phyloP scores from a whole-genome alignment of 2,888 invertebrate genomes.

The Lissocephala sabroskyi region DNA sequence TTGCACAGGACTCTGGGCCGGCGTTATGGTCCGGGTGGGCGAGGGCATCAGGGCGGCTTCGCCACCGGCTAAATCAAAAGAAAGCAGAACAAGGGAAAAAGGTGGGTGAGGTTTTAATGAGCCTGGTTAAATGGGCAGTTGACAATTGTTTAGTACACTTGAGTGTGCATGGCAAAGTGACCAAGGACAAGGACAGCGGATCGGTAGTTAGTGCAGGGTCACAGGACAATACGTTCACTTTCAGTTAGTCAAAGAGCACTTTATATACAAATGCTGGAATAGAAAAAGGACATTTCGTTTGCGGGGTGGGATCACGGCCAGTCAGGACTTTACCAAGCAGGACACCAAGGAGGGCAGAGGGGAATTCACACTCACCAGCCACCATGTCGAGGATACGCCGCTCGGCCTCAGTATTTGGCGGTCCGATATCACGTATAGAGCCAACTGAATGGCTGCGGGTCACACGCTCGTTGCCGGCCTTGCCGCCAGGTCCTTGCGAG shows the following conservation, averaged over 20 bases:
- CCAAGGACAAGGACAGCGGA: slow-evolving; percentile 29
- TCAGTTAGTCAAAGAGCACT: slow-evolving; percentile 47
- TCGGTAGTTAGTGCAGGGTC: slow-evolving; percentile 32
- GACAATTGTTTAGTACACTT: slow-evolving; percentile 58
- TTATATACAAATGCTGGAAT: slow-evolving; percentile 41
- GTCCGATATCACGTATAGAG: slow-evolving; percentile 80
- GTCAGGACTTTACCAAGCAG: slow-evolving; percentile 1
- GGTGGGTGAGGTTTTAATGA: slow-evolving; percentile 40
- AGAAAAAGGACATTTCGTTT: slow-evolving; percentile 12
- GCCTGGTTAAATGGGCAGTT: slow-evolving; percentile 48
- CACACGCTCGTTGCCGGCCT: slow-evolving; percentile 74
- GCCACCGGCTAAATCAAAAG: slow-evolving; percentile 67
- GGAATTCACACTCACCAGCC: slow-evolving; percentile 74
- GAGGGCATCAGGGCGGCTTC: slow-evolving; percentile 76
- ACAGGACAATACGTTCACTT: too few relatives aligned
- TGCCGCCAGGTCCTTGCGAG: slow-evolving; percentile 65
- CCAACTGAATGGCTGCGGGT: slow-evolving; percentile 81
- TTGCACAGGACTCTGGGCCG: slow-evolving; percentile 73
- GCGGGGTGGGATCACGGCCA: slow-evolving; percentile 17
- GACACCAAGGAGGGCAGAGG: not conserved
- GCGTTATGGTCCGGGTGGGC: slow-evolving; percentile 76
- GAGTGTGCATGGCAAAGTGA: slow-evolving; percentile 10
- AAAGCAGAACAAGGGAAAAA: slow-evolving; percentile 40
- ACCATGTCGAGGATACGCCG: slow-evolving; percentile 83
- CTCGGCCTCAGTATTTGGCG: slow-evolving; percentile 78